phyloP scores from a whole-genome alignment of 2,888 invertebrate species.

The Andrena bicolor region DNA sequence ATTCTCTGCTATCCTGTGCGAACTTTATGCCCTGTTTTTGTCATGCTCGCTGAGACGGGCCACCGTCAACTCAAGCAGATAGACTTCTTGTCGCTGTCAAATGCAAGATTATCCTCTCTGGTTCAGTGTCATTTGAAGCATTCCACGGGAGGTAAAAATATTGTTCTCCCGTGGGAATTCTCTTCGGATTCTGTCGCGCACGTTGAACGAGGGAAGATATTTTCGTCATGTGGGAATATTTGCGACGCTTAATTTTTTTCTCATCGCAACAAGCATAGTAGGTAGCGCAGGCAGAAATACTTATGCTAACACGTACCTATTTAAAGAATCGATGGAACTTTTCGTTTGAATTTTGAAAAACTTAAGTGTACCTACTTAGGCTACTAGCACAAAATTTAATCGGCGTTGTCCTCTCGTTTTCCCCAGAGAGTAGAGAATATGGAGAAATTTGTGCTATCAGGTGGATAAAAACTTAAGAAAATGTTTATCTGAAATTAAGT shows the following conservation, averaged over 20 bases:
- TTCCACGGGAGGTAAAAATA: conserved; percentile 22
- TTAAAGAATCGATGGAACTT: neutral
- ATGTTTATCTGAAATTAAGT: too few relatives aligned
- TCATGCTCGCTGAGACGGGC: neutral
- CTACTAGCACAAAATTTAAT: too few relatives aligned
- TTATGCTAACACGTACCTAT: neutral
- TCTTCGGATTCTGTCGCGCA: neutral
- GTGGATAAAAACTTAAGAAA: too few relatives aligned
- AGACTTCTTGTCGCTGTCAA: conserved; percentile 41
- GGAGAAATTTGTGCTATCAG: too few relatives aligned
- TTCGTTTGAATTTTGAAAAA: too few relatives aligned
- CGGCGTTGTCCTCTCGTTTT: too few relatives aligned
- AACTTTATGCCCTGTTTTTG: conserved; percentile 40
- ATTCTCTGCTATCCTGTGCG: conserved; percentile 16
- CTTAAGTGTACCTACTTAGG: too few relatives aligned
- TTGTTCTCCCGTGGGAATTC: neutral
- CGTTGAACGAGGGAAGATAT: neutral
- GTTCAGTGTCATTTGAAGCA: conserved; percentile 7
- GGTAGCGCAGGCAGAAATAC: neutral
- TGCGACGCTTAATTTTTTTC: neutral
- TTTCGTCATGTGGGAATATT: neutral
- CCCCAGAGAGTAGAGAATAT: too few relatives aligned
- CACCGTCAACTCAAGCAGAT: conserved; percentile 3
- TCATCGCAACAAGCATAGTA: neutral
- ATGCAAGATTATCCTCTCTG: conserved; percentile 43